Evolutionary conservation across 1,140 invertebrate genomes (phyloP), one percentile per base, ranked within the genome.

Genomic region (Thaumetopoea pityocampa): DNA sequence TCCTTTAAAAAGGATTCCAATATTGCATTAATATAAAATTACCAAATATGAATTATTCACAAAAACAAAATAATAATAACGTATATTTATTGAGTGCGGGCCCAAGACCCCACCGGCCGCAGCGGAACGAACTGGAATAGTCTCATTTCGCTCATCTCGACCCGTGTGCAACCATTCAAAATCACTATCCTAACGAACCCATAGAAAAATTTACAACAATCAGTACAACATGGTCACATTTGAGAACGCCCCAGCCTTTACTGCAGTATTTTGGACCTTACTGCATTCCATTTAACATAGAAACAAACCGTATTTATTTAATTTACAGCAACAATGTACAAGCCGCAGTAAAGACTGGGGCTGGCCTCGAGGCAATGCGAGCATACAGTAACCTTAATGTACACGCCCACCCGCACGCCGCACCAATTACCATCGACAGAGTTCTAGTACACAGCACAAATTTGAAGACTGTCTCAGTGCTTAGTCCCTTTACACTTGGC

Each of bases 151-250:
- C 43, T 19, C 41, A 56, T 51, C 51, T 49, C 51, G 48, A 54
- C 56, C 40, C 40, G 51, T 56, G 51, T 58, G 56, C 55, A 62
- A 63, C 52, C 61, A 51, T 60, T 60, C 67, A 65, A 64, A 42
- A 63, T 66, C 67, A 74, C 58, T 65, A 55, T 55, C 56, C 54
- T 70, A 79, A 70, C 63, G 78, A 81, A 81, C 66, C 62, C 64
- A 79, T 81, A 77, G 72, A 73, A 77, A 78, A 82, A 76, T 82
- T 73, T 82, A 82, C 78, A 82, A 67, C 74, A 71, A 74, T 81
- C 67, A 74, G 64, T 76, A 67, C 70, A 57, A 43, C 53, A 71
- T 55, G 68, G 66, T 74, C 67, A 67, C 64, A 61, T 51, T 47
- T 45, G 52, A 26, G 46, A 54, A n/a, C n/a, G 78, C 74, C 78